Conservation (phyloP, 1,140 invertebrate species). For the Drosophila pseudoobscura region DNA sequence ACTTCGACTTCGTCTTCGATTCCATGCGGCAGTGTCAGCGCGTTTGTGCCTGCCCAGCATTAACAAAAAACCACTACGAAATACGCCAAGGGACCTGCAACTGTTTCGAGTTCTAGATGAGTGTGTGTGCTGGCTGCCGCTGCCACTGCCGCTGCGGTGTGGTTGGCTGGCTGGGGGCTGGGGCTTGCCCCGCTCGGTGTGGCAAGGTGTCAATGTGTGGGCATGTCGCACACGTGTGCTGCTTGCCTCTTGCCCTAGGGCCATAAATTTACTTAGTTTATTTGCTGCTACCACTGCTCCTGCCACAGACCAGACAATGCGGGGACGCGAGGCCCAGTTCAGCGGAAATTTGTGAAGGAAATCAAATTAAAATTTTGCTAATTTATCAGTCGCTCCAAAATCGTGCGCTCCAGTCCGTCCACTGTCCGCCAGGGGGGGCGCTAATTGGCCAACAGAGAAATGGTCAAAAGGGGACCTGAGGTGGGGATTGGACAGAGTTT, state of each 20-base stretch:
- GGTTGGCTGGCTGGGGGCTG: conserved; percentile 23
- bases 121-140: conserved; percentile 21
- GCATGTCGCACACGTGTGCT: conserved; percentile 65
- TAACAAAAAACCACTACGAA: conserved; percentile 57
- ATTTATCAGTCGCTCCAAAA: conserved; percentile 60
- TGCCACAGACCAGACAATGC: conserved; percentile 29
- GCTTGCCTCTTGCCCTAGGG: conserved; percentile 40
- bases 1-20: conserved; percentile 1
- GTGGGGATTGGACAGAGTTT: conserved; percentile 3
- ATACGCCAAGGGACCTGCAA: conserved; percentile 67
- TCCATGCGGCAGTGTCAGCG: conserved; percentile 62
- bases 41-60: conserved; percentile 73
- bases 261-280: conserved; percentile 74
- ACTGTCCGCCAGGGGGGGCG: conserved; percentile 9
- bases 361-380: conserved; percentile 75
- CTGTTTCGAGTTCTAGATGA: conserved; percentile 31
- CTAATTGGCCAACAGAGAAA: conserved; percentile 46
- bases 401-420: conserved; percentile 30
- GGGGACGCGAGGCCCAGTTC: conserved; percentile 13
- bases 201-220: conserved; percentile 75
- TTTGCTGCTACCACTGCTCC: conserved; percentile 38
- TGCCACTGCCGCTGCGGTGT: conserved; percentile 5
- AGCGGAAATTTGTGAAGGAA: conserved; percentile 71
- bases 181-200: conserved; percentile 12
- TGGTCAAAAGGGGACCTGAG: neutral